Conservation (phyloP, 2,888 invertebrate genomes). For the Sesia bembeciformis region DNA sequence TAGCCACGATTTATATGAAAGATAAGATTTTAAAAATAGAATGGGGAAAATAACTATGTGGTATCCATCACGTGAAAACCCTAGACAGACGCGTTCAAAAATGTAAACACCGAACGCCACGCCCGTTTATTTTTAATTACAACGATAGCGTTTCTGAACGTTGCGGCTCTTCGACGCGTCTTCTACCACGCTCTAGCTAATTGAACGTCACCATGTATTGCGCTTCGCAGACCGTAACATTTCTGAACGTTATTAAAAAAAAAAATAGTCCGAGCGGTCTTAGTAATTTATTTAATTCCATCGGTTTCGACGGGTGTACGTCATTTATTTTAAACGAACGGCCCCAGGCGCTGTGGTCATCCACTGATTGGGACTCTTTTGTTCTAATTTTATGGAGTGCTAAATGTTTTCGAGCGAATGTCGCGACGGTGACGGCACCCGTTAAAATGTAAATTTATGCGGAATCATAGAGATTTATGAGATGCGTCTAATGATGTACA, state of each 20-base stretch:
- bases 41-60: neutral
- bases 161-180: conserved; percentile 3
- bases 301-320: conserved; percentile 6
- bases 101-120: conserved; percentile 27
- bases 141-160: conserved; percentile 19
- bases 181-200: conserved; percentile 7
- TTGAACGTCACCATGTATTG: conserved; percentile 13
- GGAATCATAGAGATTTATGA: conserved; percentile 50
- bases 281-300: neutral
- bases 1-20: neutral
- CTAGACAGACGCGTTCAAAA: conserved; percentile 19
- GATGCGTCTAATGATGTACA: conserved; percentile 34
- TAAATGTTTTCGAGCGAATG: conserved; percentile 30
- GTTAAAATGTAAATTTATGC: conserved; percentile 62
- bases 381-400: conserved; percentile 51
- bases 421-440: conserved; percentile 21
- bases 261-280: too few species aligned
- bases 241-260: too few species aligned
- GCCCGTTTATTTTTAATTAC: conserved; percentile 37
- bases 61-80: conserved; percentile 9
- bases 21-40: neutral
- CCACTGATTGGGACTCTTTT: conserved; percentile 33
- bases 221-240: neutral
- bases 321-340: conserved; percentile 15
- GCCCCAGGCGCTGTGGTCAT: conserved; percentile 11